Evolutionary conservation across 2,888 invertebrate species (phyloP), one percentile per base, ranked within the genome.

Genomic region (Mesoligia furuncula): DNA sequence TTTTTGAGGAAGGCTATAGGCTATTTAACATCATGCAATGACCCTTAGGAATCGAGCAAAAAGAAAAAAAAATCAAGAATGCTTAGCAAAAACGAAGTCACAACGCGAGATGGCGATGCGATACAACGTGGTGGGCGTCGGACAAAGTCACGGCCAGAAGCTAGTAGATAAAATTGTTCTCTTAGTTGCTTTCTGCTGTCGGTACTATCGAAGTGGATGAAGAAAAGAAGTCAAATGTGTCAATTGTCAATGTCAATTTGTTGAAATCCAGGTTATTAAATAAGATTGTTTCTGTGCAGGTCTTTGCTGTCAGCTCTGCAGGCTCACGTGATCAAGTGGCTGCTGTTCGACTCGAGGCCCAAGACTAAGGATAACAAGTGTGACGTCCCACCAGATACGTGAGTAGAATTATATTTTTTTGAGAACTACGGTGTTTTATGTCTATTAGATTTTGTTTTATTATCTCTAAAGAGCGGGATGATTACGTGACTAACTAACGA

Each of bases 251-350:
- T n/a, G n/a, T n/a, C n/a, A n/a, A n/a, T 66, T 42, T 27, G 9
- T 27, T 66, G 42, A 6, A 1, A 31, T 15, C 24, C 15, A n/a
- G 36, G 17, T n/a, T 36, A 24, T 15, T 36, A n/a, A 8, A 9
- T 24, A 24, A 1, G 24, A 0, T 7, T 31, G 8, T 57, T 72
- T 36, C 13, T 45, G 9, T 0, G 6, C 73, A 84, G 93, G 65
- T 98, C 91, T 90, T 97, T 77, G 96, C 97, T 98, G 17, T 97
- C 98, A 0, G 98, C 97, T 2, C 96, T 98, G 0, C 98, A 98
- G 88, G 98, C 98, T 0, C 97, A 98, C 77, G 96, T 98, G 87
- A 95, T 98, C 77, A 98, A 98, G 91, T 97, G 98, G 94, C 95
- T 98, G 80, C 95, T 98, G 39, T 98, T 98, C 87, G 97, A 97